These are phyloP conservation scores for Planococcus citri DNA, from an alignment of 1,140 invertebrate genomes.

Conservation along the genomic window DNA sequence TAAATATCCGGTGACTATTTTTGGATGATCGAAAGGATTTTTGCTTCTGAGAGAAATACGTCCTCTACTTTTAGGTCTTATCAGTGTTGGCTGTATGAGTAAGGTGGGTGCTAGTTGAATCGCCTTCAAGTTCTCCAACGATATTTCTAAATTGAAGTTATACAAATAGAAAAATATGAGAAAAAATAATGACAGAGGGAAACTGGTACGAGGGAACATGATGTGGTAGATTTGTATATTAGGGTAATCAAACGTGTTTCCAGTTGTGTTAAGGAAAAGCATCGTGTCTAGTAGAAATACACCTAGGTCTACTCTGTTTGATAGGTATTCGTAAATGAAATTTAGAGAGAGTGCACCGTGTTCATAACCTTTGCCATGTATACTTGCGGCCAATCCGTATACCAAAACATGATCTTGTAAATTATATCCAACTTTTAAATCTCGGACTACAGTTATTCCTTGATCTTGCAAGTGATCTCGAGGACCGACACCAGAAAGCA, in stretches of 20 bases:
- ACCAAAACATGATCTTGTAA: conserved; percentile 63
- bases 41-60: conserved; percentile 35
- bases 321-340: background rate
- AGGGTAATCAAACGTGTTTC: background rate
- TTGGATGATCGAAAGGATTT: conserved; percentile 47
- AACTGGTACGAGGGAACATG: background rate
- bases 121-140: background rate
- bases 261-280: background rate
- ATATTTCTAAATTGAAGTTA: background rate
- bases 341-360: too few species aligned
- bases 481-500: conserved; percentile 42
- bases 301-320: background rate
- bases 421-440: conserved; percentile 64
- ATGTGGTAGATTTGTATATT: background rate
- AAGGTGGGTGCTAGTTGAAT: background rate
- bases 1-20: conserved; percentile 51
- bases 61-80: conserved; percentile 40
- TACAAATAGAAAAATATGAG: too few species aligned
- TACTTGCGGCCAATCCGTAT: too few species aligned
- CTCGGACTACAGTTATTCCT: conserved; percentile 46
- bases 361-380: too few species aligned
- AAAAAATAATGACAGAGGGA: too few species aligned
- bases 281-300: background rate
- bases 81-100: conserved; percentile 38
- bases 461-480: background rate